Conservation (phyloP, 2,113 vertebrate genomes). For the Geococcyx californianus region DNA sequence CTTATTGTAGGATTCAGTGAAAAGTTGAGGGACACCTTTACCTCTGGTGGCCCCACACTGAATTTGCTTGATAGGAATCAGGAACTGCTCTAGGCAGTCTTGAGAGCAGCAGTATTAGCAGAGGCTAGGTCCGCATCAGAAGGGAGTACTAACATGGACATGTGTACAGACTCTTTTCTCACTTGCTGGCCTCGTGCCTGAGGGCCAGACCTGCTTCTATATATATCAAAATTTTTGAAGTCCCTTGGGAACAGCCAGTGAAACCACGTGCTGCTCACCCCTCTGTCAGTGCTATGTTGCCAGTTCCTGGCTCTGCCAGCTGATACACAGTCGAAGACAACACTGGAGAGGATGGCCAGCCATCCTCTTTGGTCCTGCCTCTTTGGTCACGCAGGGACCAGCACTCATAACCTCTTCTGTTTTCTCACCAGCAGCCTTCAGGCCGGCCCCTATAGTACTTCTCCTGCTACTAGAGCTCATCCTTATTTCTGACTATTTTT, state of each 20-base stretch:
- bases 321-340: not conserved
- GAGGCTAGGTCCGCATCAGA: not conserved
- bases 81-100: not conserved
- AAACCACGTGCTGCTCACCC: conserved; percentile 25
- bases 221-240: conserved; percentile 40
- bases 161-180: conserved; percentile 6
- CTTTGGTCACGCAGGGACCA: not conserved
- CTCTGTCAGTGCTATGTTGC: not conserved
- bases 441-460: not conserved
- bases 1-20: not conserved
- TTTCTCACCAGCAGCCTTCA: not conserved
- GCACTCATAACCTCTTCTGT: not conserved
- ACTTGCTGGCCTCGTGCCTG: conserved; percentile 40
- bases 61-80: not conserved
- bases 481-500: not conserved
- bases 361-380: not conserved
- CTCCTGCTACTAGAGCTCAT: not conserved
- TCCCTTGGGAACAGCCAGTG: conserved; percentile 47
- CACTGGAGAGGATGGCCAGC: not conserved
- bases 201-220: conserved; percentile 58
- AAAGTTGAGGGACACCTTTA: not conserved
- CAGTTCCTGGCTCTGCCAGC: not conserved
- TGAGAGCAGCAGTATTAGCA: not conserved
- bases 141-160: conserved; percentile 25
- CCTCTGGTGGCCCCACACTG: not conserved